A percentile compares a stretch with the other conserved stretches of the same genome.
phyloP scores from a whole-genome alignment of 1,140 invertebrate species.

The Cherax destructor region DNA sequence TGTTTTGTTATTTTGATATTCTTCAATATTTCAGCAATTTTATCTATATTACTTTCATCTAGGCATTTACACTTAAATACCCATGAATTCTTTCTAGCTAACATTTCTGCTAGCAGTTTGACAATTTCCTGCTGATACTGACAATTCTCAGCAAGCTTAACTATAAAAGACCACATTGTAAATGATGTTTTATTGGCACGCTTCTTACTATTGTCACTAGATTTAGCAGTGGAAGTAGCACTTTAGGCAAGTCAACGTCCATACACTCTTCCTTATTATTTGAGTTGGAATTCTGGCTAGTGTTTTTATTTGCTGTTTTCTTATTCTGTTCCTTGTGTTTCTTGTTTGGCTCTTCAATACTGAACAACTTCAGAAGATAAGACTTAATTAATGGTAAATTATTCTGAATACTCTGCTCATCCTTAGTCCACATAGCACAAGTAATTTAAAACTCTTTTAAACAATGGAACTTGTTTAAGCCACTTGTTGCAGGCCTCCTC shows the following conservation, averaged over 20 bases:
- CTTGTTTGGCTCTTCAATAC: not conserved
- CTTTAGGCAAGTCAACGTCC: not conserved
- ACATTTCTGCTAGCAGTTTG: not conserved
- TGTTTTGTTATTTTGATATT: not conserved
- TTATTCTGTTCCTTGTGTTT: not conserved
- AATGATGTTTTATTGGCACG: not conserved
- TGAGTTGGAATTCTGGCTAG: not conserved
- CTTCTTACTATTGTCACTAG: not conserved
- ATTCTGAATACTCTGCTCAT: not conserved
- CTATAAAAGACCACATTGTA: constrained; percentile 8
- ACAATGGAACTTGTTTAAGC: not conserved
- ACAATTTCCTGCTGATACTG: constrained; percentile 1
- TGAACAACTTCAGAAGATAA: not conserved
- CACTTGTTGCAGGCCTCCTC: constrained; percentile 7
- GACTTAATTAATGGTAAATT: not conserved
- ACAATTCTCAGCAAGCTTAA: constrained; percentile 17
- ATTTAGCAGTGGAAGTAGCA: not conserved
- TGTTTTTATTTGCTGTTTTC: not conserved
- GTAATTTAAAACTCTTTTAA: constrained; percentile 43
- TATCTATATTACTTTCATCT: constrained; percentile 12
- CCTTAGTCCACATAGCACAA: constrained; percentile 15
- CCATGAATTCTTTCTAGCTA: constrained; percentile 5
- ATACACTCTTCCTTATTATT: not conserved
- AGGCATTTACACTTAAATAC: constrained; percentile 19
- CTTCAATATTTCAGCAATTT: not conserved